Percentiles rank a stretch among this genome's conserved stretches.
Evolutionary conservation across 2,113 vertebrate species (phyloP).

Genomic region (Rutilus rutilus): DNA sequence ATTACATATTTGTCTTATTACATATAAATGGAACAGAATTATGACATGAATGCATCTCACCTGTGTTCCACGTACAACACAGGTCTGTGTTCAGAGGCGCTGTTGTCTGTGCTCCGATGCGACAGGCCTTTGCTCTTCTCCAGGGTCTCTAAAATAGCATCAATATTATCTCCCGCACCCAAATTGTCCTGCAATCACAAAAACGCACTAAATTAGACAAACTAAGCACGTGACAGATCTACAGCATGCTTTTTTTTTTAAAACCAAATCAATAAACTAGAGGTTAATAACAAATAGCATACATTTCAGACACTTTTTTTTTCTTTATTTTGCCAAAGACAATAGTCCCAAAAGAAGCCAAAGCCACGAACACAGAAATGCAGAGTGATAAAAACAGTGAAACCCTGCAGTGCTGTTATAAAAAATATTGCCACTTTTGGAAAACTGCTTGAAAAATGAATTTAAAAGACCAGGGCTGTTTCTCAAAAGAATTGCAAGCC

Average conservation of each 20-base stretch:
- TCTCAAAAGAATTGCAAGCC: neutral
- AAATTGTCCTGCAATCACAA: slow-evolving; percentile 68
- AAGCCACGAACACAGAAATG: too few species aligned
- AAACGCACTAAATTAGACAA: slow-evolving; percentile 13
- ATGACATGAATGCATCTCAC: slow-evolving; percentile 66
- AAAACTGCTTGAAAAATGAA: neutral
- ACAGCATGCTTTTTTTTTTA: neutral
- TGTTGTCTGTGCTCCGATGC: slow-evolving; percentile 70
- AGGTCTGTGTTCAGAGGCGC: slow-evolving; percentile 73
- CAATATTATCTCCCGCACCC: slow-evolving; percentile 80
- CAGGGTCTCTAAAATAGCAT: slow-evolving; percentile 84
- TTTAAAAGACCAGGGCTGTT: neutral
- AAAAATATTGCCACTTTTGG: neutral
- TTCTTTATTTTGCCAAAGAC: too few species aligned
- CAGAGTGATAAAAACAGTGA: too few species aligned
- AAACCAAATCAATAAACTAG: too few species aligned
- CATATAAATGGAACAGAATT: neutral
- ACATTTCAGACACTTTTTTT: too few species aligned
- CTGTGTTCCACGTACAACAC: slow-evolving; percentile 92
- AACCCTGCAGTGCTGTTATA: neutral
- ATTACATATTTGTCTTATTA: neutral
- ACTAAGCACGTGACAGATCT: slow-evolving; percentile 13
- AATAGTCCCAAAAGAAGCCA: too few species aligned
- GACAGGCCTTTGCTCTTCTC: slow-evolving; percentile 77
- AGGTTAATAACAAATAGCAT: too few species aligned